Evolutionary conservation across 1,140 invertebrate genomes (phyloP), one percentile per base, ranked within the genome.

Genomic region (Pomacea maculata): DNA sequence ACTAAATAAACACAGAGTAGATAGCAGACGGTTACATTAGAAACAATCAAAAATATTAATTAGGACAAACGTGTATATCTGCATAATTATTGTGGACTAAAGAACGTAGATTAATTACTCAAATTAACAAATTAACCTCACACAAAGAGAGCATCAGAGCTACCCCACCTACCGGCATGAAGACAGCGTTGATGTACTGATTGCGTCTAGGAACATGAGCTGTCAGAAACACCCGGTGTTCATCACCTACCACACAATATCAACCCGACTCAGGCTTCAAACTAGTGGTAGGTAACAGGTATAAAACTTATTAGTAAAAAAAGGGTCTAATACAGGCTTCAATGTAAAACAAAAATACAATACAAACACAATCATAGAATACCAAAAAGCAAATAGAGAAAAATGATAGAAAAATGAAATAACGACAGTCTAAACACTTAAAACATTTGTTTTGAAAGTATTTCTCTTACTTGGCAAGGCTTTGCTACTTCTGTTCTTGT

Each of bases 161-260:
- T 17, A 61, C n/a, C 15, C 25, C 65, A 68, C 85, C 73, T 81
- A 87, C 86, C 25, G 84, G 83, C n/a, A 87, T 80, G 25, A 84
- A 83, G 1, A 86, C 81, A 45, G 84, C 84, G 74, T 87, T 87
- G 29, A 87, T 83, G 70, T 87, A 87, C 68, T 87, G 84, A n/a
- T 83, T 87, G 17, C 81, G 84, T 12, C 83, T 83, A 25, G 80
- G 72, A 6, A 86, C 76, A 61, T 86, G 83, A 0, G 85, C 86
- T 61, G 78, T 83, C 29, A 87, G 64, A 77, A 84, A 87, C 21
- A 85, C 84, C 17, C 85, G 79, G 78, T 78, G 84, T 55, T 72
- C 78, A 78, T 87, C 86, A 55, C 83, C 86, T 85, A 75, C 15
- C 83, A 77, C n/a, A 78, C n/a, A 71, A 57, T 61, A 61, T 61